Evolutionary conservation across 1,140 invertebrate species (phyloP), one percentile per base, ranked within the genome.

Genomic region (Lucilia sericata): DNA sequence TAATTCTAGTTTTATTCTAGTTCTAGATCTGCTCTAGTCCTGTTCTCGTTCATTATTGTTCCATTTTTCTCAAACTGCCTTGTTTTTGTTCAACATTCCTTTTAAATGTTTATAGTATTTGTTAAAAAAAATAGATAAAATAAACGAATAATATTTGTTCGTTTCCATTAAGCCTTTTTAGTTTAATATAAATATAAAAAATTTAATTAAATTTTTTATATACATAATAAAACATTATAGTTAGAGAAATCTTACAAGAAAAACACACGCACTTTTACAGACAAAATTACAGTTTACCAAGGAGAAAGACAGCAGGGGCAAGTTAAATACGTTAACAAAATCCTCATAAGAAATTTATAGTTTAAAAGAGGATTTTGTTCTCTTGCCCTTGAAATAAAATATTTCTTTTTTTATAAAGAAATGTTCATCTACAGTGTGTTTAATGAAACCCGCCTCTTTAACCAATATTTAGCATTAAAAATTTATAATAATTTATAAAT

Each of bases 371-470:
- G 25, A n/a, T n/a, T n/a, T n/a, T n/a, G n/a, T n/a, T n/a, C n/a
- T n/a, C 36, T 8, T 42, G 42, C 10, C 42, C 42, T 55, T 17
- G 13, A 12, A 55, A 55, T 17, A 42, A 42, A 42, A 42, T 10
- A 42, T 42, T 42, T 5, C 42, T 8, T n/a, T n/a, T n/a, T n/a
- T n/a, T n/a, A n/a, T n/a, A n/a, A n/a, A n/a, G n/a, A n/a, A n/a
- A n/a, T n/a, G n/a, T n/a, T n/a, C n/a, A n/a, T n/a, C n/a, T n/a
- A n/a, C 12, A 55, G 51, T 55, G 12, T 70, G n/a, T 80, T n/a
- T 51, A 49, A 47, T 80, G 19, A 80, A 80, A 49, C 76, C 76
- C 76, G 76, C 76, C 76, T 51, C 42, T 51, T 80, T 80, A 80
- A 51, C 9, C 36, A 49, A 80, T 34, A 51, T 60, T 30, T 80